Conservation (phyloP, 1,140 invertebrate genomes). For the Pogonomyrmex barbatus region DNA sequence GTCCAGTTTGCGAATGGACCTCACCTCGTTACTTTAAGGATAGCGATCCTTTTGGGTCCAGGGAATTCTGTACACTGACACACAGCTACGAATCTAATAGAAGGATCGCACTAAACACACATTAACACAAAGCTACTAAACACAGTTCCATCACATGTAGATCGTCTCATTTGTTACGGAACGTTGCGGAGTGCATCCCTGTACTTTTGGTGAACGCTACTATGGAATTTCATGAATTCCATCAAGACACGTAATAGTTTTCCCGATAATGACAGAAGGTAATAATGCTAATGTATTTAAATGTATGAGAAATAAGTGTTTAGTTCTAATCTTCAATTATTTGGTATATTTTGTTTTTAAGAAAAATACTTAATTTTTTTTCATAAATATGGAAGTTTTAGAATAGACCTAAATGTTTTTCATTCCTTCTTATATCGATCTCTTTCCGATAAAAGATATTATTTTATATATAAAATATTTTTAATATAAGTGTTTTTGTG, state of each 20-base stretch:
- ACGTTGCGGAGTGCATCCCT: slow-evolving; percentile 22
- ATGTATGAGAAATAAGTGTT: not conserved
- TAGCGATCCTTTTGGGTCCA: not conserved
- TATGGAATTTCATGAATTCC: slow-evolving; percentile 57
- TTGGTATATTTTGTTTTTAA: not conserved
- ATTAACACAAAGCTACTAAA: slow-evolving; percentile 31
- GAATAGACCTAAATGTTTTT: not conserved
- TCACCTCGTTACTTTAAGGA: not conserved
- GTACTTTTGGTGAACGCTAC: slow-evolving; percentile 68
- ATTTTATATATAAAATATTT: not conserved
- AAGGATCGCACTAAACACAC: slow-evolving; percentile 5
- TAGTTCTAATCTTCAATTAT: not conserved
- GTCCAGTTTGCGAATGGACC: not conserved
- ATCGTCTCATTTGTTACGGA: slow-evolving; percentile 55
- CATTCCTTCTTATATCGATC: not conserved
- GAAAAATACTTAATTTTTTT: not conserved
- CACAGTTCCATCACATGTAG: slow-evolving; percentile 66
- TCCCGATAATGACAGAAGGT: slow-evolving; percentile 13
- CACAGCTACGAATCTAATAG: not conserved
- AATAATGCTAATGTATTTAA: not conserved
- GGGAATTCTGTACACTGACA: not conserved
- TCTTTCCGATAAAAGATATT: not conserved
- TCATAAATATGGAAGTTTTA: not conserved
- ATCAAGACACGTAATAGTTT: slow-evolving; percentile 30
- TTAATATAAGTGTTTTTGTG: not conserved